These are phyloP conservation scores for Cynoglossus semilaevis DNA, from an alignment of 2,113 vertebrate species.

Conservation along the genomic window DNA sequence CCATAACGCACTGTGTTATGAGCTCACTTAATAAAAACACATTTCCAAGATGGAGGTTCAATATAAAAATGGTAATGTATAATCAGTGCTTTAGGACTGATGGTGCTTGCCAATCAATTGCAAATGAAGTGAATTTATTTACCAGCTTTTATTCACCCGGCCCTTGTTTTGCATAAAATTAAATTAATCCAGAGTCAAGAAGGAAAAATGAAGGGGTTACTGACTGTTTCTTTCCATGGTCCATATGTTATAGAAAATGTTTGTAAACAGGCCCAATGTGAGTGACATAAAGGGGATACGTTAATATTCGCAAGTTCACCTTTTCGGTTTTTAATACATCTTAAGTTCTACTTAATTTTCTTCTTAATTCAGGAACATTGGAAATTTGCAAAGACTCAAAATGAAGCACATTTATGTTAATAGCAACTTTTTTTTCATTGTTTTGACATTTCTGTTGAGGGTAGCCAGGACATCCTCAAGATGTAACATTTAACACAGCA, in stretches of 20 bases:
- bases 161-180: constrained; percentile 25
- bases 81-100: constrained; percentile 70
- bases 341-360: no score
- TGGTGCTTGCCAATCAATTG: constrained; percentile 69
- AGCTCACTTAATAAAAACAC: constrained; percentile 78
- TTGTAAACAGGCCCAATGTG: constrained; percentile 4
- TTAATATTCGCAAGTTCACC: no score
- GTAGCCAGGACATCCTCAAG: no score
- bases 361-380: background rate
- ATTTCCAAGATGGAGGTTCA: constrained; percentile 70
- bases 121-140: constrained; percentile 42
- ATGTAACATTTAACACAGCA: no score
- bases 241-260: constrained; percentile 34
- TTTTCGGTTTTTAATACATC: no score
- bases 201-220: constrained; percentile 25
- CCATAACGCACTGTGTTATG: constrained; percentile 68
- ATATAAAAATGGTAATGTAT: constrained; percentile 68
- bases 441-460: no score
- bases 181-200: constrained; percentile 52
- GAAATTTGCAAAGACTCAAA: no score
- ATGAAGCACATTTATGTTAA: no score
- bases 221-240: constrained; percentile 5
- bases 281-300: constrained; percentile 4
- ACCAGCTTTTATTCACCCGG: constrained; percentile 27
- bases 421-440: no score